Evolutionary conservation across 2,113 vertebrate genomes (phyloP).

Genomic region (Pteropus alecto): DNA sequence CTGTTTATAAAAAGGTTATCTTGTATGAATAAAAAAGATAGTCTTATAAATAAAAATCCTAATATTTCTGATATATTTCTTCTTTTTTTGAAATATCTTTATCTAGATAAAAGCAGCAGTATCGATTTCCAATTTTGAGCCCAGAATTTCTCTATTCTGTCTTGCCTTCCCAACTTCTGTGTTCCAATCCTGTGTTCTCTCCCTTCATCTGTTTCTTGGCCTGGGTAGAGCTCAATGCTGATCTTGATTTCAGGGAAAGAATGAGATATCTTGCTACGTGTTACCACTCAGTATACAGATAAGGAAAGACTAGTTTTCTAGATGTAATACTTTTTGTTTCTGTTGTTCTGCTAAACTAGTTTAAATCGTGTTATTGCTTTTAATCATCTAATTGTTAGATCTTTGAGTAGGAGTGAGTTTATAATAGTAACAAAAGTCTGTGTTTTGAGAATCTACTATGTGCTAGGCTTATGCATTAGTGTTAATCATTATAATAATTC

Average conservation of each 20-base stretch:
- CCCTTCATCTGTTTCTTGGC: neutral
- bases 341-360: neutral
- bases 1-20: neutral
- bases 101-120: neutral
- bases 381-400: neutral
- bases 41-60: neutral
- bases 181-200: neutral
- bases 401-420: neutral
- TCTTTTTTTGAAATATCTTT: constrained; percentile 19
- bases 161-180: neutral
- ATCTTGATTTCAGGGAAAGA: neutral
- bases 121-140: neutral
- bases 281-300: neutral
- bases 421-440: neutral
- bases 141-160: neutral
- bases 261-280: neutral
- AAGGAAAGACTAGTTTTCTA: neutral
- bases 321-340: neutral
- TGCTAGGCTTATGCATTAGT: neutral
- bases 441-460: neutral
- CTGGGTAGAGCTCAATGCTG: neutral
- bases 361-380: neutral
- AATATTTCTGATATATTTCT: neutral
- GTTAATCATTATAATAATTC: neutral
- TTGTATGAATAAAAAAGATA: neutral